Evolutionary conservation across 1,140 invertebrate genomes (phyloP), one percentile per base, ranked within the genome.

Genomic region (Oedothorax gibbosus): DNA sequence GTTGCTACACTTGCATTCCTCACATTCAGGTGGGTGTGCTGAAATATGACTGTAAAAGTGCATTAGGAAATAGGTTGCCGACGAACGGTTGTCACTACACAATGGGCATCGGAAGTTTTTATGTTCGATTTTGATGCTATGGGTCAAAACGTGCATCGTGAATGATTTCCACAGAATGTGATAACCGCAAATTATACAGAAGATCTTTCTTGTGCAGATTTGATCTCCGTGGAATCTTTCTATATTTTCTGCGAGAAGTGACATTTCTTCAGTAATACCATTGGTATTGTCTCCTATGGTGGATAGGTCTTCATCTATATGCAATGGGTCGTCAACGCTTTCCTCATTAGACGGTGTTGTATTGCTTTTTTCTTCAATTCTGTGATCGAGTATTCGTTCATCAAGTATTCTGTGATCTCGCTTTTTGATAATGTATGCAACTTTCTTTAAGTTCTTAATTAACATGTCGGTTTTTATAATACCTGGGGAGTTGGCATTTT

Each of bases 161-260:
- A 51, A 79, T 15, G 76, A 56, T 65, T 79, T 68, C 75, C 76
- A 79, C 49, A 20, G 68, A 0, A 85, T 21, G 56, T 85, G 68
- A 0, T 79, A 3, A 62, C 54, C 35, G 20, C 84, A 85, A 53
- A 79, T 49, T 49, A 6, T 51, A 51, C 84, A 85, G 14, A 53
- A 76, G 18, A 79, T 6, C 15, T 85, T 78, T n/a, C 75, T 54
- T 57, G 49, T 60, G 21, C 73, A 77, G 2, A 20, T 14, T 6
- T 66, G 51, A 65, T 51, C 60, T 53, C 56, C 64, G 35, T 85
- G 82, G 20, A 51, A n/a, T 20, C 79, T 66, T 79, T 79, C 94
- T 91, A 56, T 12, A n/a, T 35, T 35, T 35, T 35, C 35, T 35
- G 35, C 35, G 35, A 35, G 35, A 35, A 35, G 35, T 35, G 35